phyloP scores from a whole-genome alignment of 2,113 vertebrate genomes.

The Alosa alosa region DNA sequence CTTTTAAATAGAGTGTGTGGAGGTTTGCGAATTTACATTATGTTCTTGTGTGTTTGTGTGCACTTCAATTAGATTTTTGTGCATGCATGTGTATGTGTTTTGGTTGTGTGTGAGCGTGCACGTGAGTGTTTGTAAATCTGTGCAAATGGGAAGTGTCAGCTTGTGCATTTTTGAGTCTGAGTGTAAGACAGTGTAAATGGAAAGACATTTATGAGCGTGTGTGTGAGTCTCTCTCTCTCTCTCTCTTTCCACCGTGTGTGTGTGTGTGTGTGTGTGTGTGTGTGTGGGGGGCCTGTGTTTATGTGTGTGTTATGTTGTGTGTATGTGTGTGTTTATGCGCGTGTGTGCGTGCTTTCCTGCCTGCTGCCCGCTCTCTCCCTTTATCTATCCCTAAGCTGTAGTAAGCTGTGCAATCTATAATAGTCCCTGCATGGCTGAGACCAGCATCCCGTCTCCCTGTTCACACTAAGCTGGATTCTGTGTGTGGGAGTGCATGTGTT shows the following conservation, averaged over 20 bases:
- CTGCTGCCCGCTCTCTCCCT: not conserved
- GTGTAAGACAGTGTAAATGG: not conserved
- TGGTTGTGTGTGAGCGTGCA: not conserved
- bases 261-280: not conserved
- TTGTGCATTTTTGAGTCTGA: not conserved
- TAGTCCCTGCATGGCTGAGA: conserved; percentile 9
- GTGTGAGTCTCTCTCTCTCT: not conserved
- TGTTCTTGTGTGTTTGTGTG: not conserved
- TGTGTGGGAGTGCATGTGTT: not conserved
- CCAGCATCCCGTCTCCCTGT: not conserved
- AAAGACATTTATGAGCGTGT: not conserved
- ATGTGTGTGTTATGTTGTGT: not conserved
- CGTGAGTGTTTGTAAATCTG: not conserved
- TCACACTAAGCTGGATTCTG: conserved; percentile 7
- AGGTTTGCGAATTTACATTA: not conserved
- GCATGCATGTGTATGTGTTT: not conserved
- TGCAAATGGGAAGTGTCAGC: not conserved
- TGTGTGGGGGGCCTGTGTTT: not conserved
- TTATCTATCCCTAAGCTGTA: conserved; percentile 8
- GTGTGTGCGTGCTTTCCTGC: not conserved
- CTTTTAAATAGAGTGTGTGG: not conserved
- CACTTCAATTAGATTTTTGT: not conserved
- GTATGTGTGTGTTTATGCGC: not conserved
- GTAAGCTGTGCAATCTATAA: not conserved
- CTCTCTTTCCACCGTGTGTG: conserved; percentile 14